Evolutionary conservation across 2,888 invertebrate genomes (phyloP).

Genomic region (Drosophila picticornis): DNA sequence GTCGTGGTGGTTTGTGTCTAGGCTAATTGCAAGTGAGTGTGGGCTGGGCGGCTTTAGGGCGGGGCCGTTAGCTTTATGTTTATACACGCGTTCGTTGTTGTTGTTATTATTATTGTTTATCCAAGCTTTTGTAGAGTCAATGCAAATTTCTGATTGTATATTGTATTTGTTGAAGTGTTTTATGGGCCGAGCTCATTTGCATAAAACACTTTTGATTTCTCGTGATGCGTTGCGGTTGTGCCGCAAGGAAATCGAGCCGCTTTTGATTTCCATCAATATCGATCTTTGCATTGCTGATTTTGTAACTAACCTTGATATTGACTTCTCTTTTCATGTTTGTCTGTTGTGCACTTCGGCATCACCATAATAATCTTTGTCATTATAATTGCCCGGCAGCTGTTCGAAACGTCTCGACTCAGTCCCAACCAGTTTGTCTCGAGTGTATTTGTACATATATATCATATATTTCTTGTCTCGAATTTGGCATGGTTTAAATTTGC

Average conservation of each 20-base stretch:
- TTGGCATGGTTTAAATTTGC: slow-evolving; percentile 37
- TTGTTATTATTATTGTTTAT: slow-evolving; percentile 22
- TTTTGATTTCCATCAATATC: slow-evolving; percentile 46
- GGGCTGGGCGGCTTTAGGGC: slow-evolving; percentile 33
- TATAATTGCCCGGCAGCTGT: slow-evolving; percentile 55
- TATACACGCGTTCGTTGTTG: slow-evolving; percentile 30
- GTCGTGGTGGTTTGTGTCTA: slow-evolving; percentile 15
- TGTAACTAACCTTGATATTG: slow-evolving; percentile 81
- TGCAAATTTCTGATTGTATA: slow-evolving; percentile 59
- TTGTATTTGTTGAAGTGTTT: slow-evolving; percentile 35
- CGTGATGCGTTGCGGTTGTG: slow-evolving; percentile 23
- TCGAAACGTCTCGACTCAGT: slow-evolving; percentile 45
- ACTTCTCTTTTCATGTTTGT: slow-evolving; percentile 43
- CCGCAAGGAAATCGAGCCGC: slow-evolving; percentile 49
- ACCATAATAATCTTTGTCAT: slow-evolving; percentile 28
- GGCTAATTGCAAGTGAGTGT: slow-evolving; percentile 20
- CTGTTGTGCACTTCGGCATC: slow-evolving; percentile 22
- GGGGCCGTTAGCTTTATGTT: slow-evolving; percentile 39
- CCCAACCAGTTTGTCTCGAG: slow-evolving; percentile 59
- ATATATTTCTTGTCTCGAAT: slow-evolving; percentile 21
- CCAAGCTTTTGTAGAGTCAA: slow-evolving; percentile 49
- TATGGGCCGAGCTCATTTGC: slow-evolving; percentile 60
- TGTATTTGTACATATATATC: slow-evolving; percentile 1
- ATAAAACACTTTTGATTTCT: slow-evolving; percentile 71
- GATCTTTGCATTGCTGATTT: slow-evolving; percentile 47